Evolutionary conservation across 2,797 vertebrate genomes (phyloP).

Genomic region (Manis crassicaudata): DNA sequence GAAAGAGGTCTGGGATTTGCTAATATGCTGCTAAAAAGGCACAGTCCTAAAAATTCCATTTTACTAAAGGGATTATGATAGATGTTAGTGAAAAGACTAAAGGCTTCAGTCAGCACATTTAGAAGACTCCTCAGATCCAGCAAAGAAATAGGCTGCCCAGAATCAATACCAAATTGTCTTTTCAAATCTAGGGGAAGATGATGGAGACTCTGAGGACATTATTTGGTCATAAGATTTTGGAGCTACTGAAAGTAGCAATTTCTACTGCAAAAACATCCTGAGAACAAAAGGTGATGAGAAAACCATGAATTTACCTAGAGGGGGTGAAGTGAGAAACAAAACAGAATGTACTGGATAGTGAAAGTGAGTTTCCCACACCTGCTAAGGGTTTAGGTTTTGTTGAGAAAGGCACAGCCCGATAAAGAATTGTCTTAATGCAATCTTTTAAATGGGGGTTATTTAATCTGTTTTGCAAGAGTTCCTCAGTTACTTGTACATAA

Average conservation of each 20-base stretch:
- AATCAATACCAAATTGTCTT: not conserved
- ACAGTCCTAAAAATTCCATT: not conserved
- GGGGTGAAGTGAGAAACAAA: slow-evolving; percentile 10
- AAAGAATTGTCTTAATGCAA: not conserved
- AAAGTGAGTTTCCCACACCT: not conserved
- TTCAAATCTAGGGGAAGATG: not conserved
- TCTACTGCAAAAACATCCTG: not conserved
- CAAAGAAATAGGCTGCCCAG: not conserved
- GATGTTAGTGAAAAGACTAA: not conserved
- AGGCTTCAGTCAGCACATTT: not conserved
- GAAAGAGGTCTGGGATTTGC: not conserved
- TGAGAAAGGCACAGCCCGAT: not conserved
- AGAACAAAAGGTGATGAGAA: not conserved
- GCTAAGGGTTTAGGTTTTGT: not conserved
- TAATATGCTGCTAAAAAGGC: not conserved
- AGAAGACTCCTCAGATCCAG: not conserved
- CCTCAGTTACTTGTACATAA: not conserved
- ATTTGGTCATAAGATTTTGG: not conserved
- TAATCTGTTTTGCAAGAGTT: slow-evolving; percentile 2
- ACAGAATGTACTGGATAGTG: not conserved
- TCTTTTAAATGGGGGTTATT: not conserved
- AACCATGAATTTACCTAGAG: not conserved
- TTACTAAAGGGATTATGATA: not conserved
- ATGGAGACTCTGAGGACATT: not conserved
- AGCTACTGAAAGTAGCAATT: not conserved